A percentile compares a stretch with the other conserved stretches of the same genome.
Evolutionary conservation across 2,888 invertebrate species (phyloP).

Genomic region (Odontocerum albicorne): DNA sequence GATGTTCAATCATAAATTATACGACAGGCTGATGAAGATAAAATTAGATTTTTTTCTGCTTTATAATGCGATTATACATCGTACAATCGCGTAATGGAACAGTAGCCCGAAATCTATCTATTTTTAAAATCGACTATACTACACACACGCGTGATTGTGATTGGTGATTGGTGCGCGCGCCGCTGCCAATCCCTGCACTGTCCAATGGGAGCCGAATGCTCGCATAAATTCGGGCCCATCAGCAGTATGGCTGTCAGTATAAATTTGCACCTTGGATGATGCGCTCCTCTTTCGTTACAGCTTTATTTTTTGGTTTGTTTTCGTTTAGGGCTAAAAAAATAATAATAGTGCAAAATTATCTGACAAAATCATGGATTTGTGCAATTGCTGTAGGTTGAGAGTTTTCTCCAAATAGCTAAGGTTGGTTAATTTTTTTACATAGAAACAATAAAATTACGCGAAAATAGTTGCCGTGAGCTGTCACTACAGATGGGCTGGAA

Average conservation of each 20-base stretch:
- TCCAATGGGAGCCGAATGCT: conserved; percentile 68
- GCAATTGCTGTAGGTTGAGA: conserved; percentile 50
- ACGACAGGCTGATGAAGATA: too few species aligned
- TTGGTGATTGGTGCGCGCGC: conserved; percentile 12
- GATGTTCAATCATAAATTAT: too few species aligned
- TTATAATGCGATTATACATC: too few species aligned
- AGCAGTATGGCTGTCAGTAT: conserved; percentile 97
- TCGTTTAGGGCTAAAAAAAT: conserved; percentile 22
- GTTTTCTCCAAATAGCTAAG: conserved; percentile 8
- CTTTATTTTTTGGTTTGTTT: conserved; percentile 52
- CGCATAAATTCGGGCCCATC: conserved; percentile 83
- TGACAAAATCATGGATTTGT: conserved; percentile 57
- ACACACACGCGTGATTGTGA: background rate
- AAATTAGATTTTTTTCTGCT: too few species aligned
- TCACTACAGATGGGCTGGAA: conserved; percentile 15
- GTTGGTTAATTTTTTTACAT: conserved; percentile 21
- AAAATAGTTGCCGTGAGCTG: conserved; percentile 18
- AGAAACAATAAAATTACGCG: conserved; percentile 7
- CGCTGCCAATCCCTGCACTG: conserved; percentile 5
- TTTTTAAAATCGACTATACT: background rate
- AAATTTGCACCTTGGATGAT: conserved; percentile 89
- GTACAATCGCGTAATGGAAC: too few species aligned
- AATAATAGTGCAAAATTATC: conserved; percentile 44
- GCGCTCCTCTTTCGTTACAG: conserved; percentile 78
- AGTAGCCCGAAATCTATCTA: background rate